Percentiles rank a stretch among this genome's conserved stretches.
Evolutionary conservation across 2,888 invertebrate species (phyloP).

Genomic region (Drosophila ezoana): DNA sequence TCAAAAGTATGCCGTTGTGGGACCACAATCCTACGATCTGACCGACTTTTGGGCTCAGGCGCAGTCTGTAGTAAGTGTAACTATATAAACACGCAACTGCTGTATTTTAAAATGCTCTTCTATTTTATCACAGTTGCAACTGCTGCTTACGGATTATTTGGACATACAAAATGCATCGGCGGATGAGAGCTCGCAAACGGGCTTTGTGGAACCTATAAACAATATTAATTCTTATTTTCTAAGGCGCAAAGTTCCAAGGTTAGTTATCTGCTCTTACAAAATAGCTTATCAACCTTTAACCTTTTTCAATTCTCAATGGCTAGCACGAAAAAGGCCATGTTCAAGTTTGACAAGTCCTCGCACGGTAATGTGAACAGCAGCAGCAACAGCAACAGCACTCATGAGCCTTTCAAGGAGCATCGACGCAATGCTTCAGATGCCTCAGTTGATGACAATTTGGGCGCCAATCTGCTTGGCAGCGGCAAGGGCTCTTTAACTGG

Average conservation of each 20-base stretch:
- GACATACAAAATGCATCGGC: constrained; percentile 92
- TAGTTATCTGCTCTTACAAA: neutral
- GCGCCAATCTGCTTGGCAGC: constrained; percentile 61
- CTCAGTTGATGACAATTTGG: constrained; percentile 83
- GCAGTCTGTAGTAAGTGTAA: constrained; percentile 91
- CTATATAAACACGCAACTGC: neutral
- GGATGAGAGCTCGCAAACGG: constrained; percentile 86
- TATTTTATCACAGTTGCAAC: constrained; percentile 88
- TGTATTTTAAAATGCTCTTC: constrained; percentile 20
- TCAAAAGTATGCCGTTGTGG: constrained; percentile 86
- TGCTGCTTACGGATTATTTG: constrained; percentile 93
- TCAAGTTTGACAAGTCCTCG: constrained; percentile 89
- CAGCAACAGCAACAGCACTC: constrained; percentile 26
- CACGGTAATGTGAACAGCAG: constrained; percentile 47
- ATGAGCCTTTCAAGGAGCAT: constrained; percentile 81
- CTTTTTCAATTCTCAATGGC: constrained; percentile 29
- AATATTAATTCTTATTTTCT: constrained; percentile 86
- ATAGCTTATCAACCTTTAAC: neutral
- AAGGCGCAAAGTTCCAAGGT: constrained; percentile 84
- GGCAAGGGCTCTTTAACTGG: constrained; percentile 68
- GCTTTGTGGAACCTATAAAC: constrained; percentile 83
- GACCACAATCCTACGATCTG: constrained; percentile 87
- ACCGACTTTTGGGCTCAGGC: constrained; percentile 95
- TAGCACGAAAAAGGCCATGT: constrained; percentile 87
- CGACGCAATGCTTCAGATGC: constrained; percentile 84